Conservation (phyloP, 2,113 vertebrate species). For the Cervus canadensis region DNA sequence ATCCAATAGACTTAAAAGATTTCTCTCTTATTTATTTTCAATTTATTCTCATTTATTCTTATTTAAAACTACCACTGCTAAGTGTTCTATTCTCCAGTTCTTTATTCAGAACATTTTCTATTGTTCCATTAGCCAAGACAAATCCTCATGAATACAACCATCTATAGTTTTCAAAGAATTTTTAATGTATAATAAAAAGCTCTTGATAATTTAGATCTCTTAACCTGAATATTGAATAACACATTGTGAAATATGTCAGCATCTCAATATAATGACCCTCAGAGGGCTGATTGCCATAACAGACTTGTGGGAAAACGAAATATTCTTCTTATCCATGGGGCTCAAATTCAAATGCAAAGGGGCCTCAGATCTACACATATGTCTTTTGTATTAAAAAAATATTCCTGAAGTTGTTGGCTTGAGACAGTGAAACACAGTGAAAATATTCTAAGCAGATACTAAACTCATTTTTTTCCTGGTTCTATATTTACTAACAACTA, state of each 20-base stretch:
- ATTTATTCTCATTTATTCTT: background rate
- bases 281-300: background rate
- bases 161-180: background rate
- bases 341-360: background rate
- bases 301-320: background rate
- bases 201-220: background rate
- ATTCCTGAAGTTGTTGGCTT: background rate
- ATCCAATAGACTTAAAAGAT: background rate
- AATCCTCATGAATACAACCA: background rate
- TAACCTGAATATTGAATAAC: background rate
- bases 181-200: background rate
- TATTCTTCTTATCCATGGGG: background rate
- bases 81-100: background rate
- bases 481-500: background rate
- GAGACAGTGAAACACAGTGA: background rate
- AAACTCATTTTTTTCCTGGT: background rate
- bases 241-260: background rate
- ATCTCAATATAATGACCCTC: background rate
- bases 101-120: background rate
- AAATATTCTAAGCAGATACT: background rate
- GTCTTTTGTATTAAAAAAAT: background rate
- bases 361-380: background rate
- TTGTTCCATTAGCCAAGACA: background rate
- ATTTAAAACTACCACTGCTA: background rate
- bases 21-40: background rate